Base-by-base conservation (phyloP, 1,140 invertebrate genomes). In the Orius insidiosus region DNA sequence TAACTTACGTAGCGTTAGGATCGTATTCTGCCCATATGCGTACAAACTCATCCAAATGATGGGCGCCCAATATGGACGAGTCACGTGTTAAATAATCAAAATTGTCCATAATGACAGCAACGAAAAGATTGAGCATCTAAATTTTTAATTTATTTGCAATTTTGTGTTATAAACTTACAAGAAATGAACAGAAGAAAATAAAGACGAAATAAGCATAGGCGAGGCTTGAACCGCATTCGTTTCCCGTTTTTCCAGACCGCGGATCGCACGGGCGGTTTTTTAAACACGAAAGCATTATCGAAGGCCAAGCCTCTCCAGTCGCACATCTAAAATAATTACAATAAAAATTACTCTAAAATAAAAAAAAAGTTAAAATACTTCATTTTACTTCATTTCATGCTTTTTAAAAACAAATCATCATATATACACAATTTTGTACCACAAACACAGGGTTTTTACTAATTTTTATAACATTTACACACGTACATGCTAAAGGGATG, bases 61-160 rank as follows among this genome's bases (percentile, higher is more conserved):
- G 96, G 49, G 96, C 94, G 43, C 96, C 96, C 54, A 99, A 73
- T 62, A 99, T 99, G 52, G 92, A 97, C 38, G 90, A 95, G 68
- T 99, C 96, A 60, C 96, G 74, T 40, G 96, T 99, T 55, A 99
- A 70, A 69, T 99, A 99, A 70, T 99, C 95, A 65, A 99, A 99
- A 69, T 99, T 99, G 69, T 99, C 96, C 96, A 99, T 99, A 63
- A 99, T 99, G 62, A 99, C 96, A 60, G 96, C 95, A 60, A 99
- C 95, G 74, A 99, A 99, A 58, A 99, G 75, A 72, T 98, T 98
- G 62, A 98, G 75, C 95, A 98, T 99, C 78, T 11, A 71, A 68
- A n/a, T n/a, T 35, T 34, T 42, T 41, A 36, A 18, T 24, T 18
- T 4, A 15, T 41, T 13, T 13, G n/a, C n/a, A n/a, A 5, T 14